These are phyloP conservation scores for Marmota flaviventris DNA, from an alignment of 2,113 vertebrate species.

Conservation along the genomic window DNA sequence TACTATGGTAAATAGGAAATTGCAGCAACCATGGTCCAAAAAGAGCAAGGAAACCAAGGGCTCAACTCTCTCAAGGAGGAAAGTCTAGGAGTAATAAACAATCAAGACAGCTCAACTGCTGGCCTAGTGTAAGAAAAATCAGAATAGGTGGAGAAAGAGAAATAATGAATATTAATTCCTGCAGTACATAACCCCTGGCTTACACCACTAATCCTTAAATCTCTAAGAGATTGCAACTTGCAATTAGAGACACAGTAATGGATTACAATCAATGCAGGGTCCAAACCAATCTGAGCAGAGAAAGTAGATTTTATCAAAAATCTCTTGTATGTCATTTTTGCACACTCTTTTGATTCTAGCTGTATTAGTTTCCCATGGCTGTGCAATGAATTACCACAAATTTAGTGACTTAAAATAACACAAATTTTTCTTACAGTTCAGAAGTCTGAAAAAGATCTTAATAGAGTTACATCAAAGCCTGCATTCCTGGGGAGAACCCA, in stretches of 20 bases:
- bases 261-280: neutral
- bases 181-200: neutral
- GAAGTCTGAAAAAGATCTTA: neutral
- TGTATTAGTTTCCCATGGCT: neutral
- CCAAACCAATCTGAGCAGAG: neutral
- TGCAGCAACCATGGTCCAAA: neutral
- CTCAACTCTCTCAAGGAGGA: neutral
- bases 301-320: neutral
- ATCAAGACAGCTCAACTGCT: neutral
- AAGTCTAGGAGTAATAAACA: conserved; percentile 39
- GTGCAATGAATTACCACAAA: too few relatives aligned
- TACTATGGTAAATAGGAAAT: conserved; percentile 9
- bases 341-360: neutral
- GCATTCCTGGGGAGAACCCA: neutral
- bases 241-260: neutral
- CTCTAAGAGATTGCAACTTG: neutral
- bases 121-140: neutral
- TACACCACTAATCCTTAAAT: neutral
- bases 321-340: neutral
- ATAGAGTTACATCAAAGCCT: conserved; percentile 5
- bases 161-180: conserved; percentile 33
- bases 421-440: too few relatives aligned
- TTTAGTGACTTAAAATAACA: too few relatives aligned
- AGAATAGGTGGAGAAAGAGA: neutral
- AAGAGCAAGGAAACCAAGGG: neutral